Base-by-base conservation (phyloP, 1,140 invertebrate genomes). In the Eumaeus atala region DNA sequence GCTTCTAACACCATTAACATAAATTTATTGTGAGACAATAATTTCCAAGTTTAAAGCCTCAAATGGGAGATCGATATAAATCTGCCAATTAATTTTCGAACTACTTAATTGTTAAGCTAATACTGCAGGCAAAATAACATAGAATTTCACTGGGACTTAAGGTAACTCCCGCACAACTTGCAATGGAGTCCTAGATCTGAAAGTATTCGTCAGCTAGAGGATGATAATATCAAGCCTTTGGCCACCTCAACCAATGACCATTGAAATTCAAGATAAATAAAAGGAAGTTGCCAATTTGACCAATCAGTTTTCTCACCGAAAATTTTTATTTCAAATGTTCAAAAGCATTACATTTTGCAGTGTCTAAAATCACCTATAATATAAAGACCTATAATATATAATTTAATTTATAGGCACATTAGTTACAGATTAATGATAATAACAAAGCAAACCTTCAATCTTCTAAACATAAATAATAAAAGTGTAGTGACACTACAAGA, bases 331-430 rank as follows among this genome's bases (percentile, higher is more conserved):
- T 33, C 28, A 52, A 38, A 42, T 40, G n/a, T 14, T 36, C 49
- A 51, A 28, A 38, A 38, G 18, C n/a, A 9, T 66, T 67, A 57
- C 69, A 74, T 72, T 67, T 74, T 76, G 54, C 77, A 79, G 70
- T 82, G 78, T 70, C 53, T 68, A 42, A 79, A 77, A 71, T 69
- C 66, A 67, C 82, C 74, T 74, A 77, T 77, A 79, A 81, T 70
- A 78, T 58, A 70, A 57, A 77, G 71, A 77, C 80, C 77, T 87
- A 84, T 75, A 70, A 84, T 76, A 70, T 72, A 77, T 84, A 87
- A 71, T 84, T 84, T 84, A 84, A 84, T 82, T 81, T 82, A 84
- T 84, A 87, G 84, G 84, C 84, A 87, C 84, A 84, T 84, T 79
- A 84, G 84, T 84, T 84, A 82, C 70, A 81, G 71, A 83, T 82